These are phyloP conservation scores for Halotydeus destructor DNA, from an alignment of 1,140 invertebrate species.

Conservation along the genomic window DNA sequence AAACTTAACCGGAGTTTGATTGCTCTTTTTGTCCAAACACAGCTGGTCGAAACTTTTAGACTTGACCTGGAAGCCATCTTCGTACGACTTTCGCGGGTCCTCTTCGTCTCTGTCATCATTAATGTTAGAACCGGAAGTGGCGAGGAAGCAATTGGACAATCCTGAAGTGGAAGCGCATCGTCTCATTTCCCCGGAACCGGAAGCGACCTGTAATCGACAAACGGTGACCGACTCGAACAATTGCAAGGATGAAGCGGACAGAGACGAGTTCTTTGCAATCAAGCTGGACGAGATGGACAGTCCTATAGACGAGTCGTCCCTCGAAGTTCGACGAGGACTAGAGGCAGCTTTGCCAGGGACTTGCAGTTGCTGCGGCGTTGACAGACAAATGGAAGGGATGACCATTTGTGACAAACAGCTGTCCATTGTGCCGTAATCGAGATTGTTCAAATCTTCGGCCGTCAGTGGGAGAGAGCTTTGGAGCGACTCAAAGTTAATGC, in stretches of 20 bases:
- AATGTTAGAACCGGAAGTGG: neutral
- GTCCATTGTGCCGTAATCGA: slow-evolving; percentile 3
- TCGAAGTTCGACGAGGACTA: neutral
- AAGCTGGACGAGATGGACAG: neutral
- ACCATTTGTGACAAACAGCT: slow-evolving; percentile 1
- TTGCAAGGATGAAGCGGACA: slow-evolving; percentile 3
- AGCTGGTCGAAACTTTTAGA: no score
- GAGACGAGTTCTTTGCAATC: neutral
- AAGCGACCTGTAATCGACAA: neutral
- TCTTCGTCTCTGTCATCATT: no score
- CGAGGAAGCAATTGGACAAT: neutral
- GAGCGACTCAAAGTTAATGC: slow-evolving; percentile 22
- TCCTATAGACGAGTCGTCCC: neutral
- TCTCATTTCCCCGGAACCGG: slow-evolving; percentile 10
- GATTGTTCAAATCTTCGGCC: neutral
- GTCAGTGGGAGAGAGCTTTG: neutral
- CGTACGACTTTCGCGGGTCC: no score
- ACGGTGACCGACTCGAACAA: neutral
- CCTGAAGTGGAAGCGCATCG: slow-evolving; percentile 16
- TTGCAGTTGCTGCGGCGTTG: slow-evolving; percentile 1
- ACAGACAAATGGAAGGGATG: slow-evolving; percentile 2
- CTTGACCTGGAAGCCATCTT: no score
- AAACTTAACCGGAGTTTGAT: no score
- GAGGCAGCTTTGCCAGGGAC: neutral
- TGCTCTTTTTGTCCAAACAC: no score